These are phyloP conservation scores for Gymnocheta viridis DNA, from an alignment of 2,888 invertebrate species.

Conservation along the genomic window DNA sequence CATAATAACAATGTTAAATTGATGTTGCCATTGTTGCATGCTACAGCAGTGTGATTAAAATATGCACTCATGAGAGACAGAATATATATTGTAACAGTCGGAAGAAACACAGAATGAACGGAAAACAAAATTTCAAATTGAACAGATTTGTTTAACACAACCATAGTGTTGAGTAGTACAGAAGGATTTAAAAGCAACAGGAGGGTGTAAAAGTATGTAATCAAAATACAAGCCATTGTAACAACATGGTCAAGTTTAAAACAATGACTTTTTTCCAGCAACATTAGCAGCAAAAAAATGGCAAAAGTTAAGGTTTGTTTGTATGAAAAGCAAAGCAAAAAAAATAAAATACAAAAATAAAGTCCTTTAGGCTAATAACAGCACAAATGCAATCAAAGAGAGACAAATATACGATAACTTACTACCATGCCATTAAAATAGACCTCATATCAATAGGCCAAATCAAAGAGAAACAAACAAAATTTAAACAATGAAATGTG, in stretches of 20 bases:
- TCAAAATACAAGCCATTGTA: conserved; percentile 62
- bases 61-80: conserved; percentile 33
- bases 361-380: conserved; percentile 63
- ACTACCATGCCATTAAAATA: conserved; percentile 13
- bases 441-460: conserved; percentile 13
- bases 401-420: conserved; percentile 44
- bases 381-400: conserved; percentile 63
- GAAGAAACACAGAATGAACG: background rate
- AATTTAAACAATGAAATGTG: conserved; percentile 25
- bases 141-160: conserved; percentile 2
- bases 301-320: conserved; percentile 27
- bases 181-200: conserved; percentile 31
- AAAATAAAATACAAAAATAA: conserved; percentile 38
- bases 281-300: background rate
- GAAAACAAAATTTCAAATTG: conserved; percentile 36
- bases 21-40: conserved; percentile 55
- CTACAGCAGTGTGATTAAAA: conserved; percentile 20
- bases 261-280: conserved; percentile 23
- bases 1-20: conserved; percentile 52
- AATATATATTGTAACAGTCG: conserved; percentile 32
- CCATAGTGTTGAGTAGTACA: background rate
- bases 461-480: background rate
- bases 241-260: conserved; percentile 60
- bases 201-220: conserved; percentile 44
- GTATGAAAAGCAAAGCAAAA: background rate